These are phyloP conservation scores for Peribatodes rhomboidaria DNA, from an alignment of 2,888 invertebrate genomes.

Conservation along the genomic window DNA sequence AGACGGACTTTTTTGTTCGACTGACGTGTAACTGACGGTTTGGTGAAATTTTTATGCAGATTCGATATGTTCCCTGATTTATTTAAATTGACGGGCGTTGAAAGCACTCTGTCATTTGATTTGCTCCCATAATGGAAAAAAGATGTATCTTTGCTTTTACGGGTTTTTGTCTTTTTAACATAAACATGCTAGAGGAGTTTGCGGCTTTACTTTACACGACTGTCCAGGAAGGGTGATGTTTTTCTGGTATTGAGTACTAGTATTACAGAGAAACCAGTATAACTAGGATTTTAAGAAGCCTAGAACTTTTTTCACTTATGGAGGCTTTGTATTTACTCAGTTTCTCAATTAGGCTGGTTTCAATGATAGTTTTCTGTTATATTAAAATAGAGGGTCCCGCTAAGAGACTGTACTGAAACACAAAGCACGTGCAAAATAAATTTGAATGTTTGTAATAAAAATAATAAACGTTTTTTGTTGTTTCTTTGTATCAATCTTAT, in stretches of 20 bases:
- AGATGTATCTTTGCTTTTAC: slow-evolving; percentile 2
- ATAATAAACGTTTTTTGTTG: no score
- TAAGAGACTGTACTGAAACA: no score
- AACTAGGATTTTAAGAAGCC: no score
- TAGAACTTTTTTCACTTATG: no score
- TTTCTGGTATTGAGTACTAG: not conserved
- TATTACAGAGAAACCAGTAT: no score
- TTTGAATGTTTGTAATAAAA: no score
- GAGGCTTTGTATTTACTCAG: no score
- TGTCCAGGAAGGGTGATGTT: not conserved
- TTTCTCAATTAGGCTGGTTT: no score
- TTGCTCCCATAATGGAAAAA: slow-evolving; percentile 39
- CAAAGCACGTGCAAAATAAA: no score
- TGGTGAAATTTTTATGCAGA: slow-evolving; percentile 7
- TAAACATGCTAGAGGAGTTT: not conserved
- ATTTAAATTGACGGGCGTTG: slow-evolving; percentile 54
- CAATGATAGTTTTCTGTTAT: no score
- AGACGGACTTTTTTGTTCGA: slow-evolving; percentile 4
- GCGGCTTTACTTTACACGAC: not conserved
- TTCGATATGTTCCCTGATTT: not conserved
- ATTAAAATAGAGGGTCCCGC: no score
- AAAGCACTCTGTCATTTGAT: slow-evolving; percentile 38
- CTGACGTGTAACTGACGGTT: not conserved
- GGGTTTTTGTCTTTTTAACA: not conserved
- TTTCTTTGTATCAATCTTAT: no score